A percentile compares a stretch with the other conserved stretches of the same genome.
Evolutionary conservation across 2,113 vertebrate species (phyloP).

Genomic region (Cromileptes altivelis): DNA sequence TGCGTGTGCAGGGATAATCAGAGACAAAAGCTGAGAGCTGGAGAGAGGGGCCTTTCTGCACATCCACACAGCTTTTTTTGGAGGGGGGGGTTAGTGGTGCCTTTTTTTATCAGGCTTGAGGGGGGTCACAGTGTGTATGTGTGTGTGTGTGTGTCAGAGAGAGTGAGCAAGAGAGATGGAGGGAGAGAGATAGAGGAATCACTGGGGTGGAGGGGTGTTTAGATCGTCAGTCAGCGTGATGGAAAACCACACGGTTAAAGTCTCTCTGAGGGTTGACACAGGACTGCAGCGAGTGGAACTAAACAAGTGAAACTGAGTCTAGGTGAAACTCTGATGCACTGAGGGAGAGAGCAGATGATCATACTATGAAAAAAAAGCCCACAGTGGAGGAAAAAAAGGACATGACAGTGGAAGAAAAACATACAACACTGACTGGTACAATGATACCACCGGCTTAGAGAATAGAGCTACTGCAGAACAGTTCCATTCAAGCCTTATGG

Average conservation of each 20-base stretch:
- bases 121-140: slow-evolving; percentile 44
- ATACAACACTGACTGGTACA: slow-evolving; percentile 12
- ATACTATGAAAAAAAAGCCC: slow-evolving; percentile 15
- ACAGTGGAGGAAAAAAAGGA: slow-evolving; percentile 15
- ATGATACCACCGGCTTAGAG: slow-evolving; percentile 26
- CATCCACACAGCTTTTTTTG: slow-evolving; percentile 49
- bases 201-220: slow-evolving; percentile 75
- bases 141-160: slow-evolving; percentile 25
- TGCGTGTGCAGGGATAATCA: slow-evolving; percentile 59
- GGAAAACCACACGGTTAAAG: slow-evolving; percentile 76
- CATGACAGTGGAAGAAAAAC: slow-evolving; percentile 49
- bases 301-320: slow-evolving; percentile 69
- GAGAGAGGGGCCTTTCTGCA: slow-evolving; percentile 63
- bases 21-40: slow-evolving; percentile 70
- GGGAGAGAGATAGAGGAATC: slow-evolving; percentile 71
- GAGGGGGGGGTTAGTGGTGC: not conserved
- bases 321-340: slow-evolving; percentile 57
- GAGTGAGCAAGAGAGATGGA: slow-evolving; percentile 59
- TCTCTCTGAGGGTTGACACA: slow-evolving; percentile 72
- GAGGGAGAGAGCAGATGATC: slow-evolving; percentile 48
- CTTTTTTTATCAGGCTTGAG: slow-evolving; percentile 57
- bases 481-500: slow-evolving; percentile 35
- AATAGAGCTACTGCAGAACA: slow-evolving; percentile 25
- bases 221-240: slow-evolving; percentile 79
- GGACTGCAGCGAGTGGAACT: slow-evolving; percentile 60